phyloP scores from a whole-genome alignment of 2,888 invertebrate genomes.

The Meandrusa payeni region DNA sequence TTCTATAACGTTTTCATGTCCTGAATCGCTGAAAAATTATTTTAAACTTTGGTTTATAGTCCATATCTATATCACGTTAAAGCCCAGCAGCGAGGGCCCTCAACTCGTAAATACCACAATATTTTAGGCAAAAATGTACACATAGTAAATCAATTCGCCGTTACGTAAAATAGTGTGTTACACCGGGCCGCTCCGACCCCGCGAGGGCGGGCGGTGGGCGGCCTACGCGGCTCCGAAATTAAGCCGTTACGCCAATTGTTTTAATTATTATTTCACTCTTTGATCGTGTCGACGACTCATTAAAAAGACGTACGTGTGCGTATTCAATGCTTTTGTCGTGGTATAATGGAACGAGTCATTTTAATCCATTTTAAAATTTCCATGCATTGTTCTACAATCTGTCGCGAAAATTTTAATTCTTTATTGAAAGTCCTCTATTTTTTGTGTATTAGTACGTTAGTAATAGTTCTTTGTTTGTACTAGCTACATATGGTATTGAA shows the following conservation, averaged over 20 bases:
- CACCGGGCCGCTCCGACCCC: constrained; percentile 20
- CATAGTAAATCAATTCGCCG: constrained; percentile 32
- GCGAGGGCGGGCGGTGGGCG: constrained; percentile 7
- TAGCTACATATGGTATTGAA: too few relatives aligned
- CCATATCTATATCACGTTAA: constrained; percentile 20
- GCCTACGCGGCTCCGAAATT: constrained; percentile 25
- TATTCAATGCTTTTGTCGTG: constrained; percentile 8
- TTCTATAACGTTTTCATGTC: too few relatives aligned
- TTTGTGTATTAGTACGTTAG: too few relatives aligned
- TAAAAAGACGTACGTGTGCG: constrained; percentile 16
- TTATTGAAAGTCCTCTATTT: too few relatives aligned
- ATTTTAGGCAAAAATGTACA: constrained; percentile 31
- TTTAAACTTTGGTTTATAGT: too few relatives aligned
- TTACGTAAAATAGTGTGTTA: constrained; percentile 32
- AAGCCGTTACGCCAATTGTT: constrained; percentile 35
- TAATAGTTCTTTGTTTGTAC: too few relatives aligned
- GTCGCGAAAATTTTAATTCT: constrained; percentile 8
- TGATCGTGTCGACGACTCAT: constrained; percentile 27
- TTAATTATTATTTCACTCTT: constrained; percentile 35
- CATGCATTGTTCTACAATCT: constrained; percentile 6
- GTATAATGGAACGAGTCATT: too few relatives aligned
- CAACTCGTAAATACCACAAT: constrained; percentile 23
- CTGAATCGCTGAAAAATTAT: too few relatives aligned
- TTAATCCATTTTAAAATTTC: constrained; percentile 6
- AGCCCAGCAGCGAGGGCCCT: constrained; percentile 24